Conservation (phyloP, 37 sponge, comb jelly and placozoan species). For the Geodia barretti region DNA sequence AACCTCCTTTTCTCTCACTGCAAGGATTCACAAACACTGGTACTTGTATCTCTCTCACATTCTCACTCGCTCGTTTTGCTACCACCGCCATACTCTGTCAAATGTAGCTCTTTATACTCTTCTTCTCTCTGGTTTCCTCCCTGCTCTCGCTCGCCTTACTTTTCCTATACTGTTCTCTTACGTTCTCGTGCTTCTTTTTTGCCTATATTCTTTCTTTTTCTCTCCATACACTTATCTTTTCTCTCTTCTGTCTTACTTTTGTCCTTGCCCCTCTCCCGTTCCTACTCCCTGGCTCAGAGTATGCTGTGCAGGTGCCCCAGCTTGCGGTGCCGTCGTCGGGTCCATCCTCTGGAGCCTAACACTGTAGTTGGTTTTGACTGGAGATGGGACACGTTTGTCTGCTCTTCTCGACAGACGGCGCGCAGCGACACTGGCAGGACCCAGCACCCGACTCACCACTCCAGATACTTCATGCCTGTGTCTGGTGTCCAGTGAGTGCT, state of each 20-base stretch:
- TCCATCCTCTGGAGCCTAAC: constrained; percentile 69
- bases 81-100: no score
- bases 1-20: no score
- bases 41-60: no score
- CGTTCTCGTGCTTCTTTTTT: not conserved
- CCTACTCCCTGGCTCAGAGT: constrained; percentile 22
- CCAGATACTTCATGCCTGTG: not conserved
- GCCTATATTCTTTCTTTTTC: no score
- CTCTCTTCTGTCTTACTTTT: no score
- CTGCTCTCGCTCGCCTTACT: no score
- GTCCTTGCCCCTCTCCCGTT: not conserved
- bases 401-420: constrained; percentile 77
- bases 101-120: not conserved
- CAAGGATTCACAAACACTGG: no score
- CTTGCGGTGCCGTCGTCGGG: constrained; percentile 54
- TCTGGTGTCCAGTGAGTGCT: no score
- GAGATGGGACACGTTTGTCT: constrained; percentile 66
- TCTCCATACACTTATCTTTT: no score
- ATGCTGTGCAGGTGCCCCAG: constrained; percentile 50
- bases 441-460: not conserved
- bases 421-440: not conserved
- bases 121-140: no score
- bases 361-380: constrained; percentile 62
- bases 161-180: not conserved
- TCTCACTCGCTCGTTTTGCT: no score